A percentile compares a stretch with the other conserved stretches of the same genome.
phyloP scores from a whole-genome alignment of 2,888 invertebrate genomes.

The Sarcophaga subvicina region DNA sequence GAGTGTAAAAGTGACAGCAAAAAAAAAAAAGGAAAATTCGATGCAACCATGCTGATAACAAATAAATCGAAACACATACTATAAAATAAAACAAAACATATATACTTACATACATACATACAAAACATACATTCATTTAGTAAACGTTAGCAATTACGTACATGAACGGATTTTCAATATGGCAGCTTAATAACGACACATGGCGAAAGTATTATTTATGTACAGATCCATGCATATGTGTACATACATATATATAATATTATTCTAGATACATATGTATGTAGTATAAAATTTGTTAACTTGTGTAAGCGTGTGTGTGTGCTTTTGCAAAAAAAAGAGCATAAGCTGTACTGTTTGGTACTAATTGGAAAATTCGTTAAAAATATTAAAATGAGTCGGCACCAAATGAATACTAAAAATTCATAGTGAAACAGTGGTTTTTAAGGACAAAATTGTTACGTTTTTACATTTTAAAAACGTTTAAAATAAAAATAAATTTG shows the following conservation, averaged over 20 bases:
- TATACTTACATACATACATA: not conserved
- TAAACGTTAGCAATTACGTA: constrained; percentile 46
- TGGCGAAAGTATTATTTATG: not conserved
- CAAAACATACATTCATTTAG: not conserved
- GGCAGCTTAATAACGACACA: constrained; percentile 7
- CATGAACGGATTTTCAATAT: constrained; percentile 45
- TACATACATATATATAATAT: not conserved
- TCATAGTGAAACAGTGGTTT: constrained; percentile 29
- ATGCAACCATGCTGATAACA: constrained; percentile 35
- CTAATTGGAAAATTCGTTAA: constrained; percentile 41
- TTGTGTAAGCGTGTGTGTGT: not conserved
- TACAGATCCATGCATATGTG: not conserved
- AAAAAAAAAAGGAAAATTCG: not conserved
- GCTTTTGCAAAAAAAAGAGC: not conserved
- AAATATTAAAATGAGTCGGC: constrained; percentile 26
- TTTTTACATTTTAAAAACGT: no score
- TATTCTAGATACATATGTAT: not conserved
- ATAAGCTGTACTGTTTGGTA: constrained; percentile 26
- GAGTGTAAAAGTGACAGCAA: not conserved
- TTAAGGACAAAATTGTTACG: no score
- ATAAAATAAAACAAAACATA: not conserved
- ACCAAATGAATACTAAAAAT: constrained; percentile 14
- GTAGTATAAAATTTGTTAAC: not conserved
- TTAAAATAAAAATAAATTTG: no score
- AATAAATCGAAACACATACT: not conserved